Percentiles rank a stretch among this genome's conserved stretches.
Evolutionary conservation across 92 coral and sea anemone species (phyloP).

Genomic region (Actinernus sp.): DNA sequence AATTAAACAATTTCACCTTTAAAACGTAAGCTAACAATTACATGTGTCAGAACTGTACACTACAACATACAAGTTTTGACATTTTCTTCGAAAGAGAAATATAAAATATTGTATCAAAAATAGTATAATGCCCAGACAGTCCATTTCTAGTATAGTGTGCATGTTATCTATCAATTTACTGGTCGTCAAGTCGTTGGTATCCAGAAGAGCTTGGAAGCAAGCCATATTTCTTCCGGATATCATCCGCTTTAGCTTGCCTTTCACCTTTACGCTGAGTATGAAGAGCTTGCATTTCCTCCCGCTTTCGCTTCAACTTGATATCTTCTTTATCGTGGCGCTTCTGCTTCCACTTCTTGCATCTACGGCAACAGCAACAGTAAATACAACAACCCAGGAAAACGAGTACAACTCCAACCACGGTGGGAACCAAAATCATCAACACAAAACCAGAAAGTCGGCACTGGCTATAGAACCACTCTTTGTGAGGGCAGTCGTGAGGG

Average conservation of each 20-base stretch:
- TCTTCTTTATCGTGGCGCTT: slow-evolving; percentile 93
- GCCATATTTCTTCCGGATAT: slow-evolving; percentile 96
- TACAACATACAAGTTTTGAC: too few relatives aligned
- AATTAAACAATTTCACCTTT: too few relatives aligned
- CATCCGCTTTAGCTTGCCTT: slow-evolving; percentile 82
- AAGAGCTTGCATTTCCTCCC: slow-evolving; percentile 84
- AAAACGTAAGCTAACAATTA: too few relatives aligned
- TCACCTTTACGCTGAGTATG: slow-evolving; percentile 91
- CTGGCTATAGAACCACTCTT: slow-evolving; percentile 83
- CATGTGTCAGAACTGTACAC: too few relatives aligned
- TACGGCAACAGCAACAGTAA: slow-evolving; percentile 98
- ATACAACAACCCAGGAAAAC: slow-evolving; percentile 89
- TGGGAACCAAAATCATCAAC: slow-evolving; percentile 86
- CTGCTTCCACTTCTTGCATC: slow-evolving; percentile 70
- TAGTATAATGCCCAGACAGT: too few relatives aligned
- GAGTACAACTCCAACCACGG: slow-evolving; percentile 73
- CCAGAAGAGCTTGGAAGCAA: slow-evolving; percentile 82
- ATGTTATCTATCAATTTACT: slow-evolving; percentile 9
- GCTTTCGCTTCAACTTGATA: slow-evolving; percentile 82
- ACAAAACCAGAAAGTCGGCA: slow-evolving; percentile 81
- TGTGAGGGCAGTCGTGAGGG: slow-evolving; percentile 83
- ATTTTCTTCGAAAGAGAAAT: too few relatives aligned
- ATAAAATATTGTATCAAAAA: too few relatives aligned
- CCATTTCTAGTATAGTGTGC: too few relatives aligned
- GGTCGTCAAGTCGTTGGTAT: slow-evolving; percentile 82